Percentiles rank a stretch among this genome's conserved stretches.
Evolutionary conservation across 2,113 vertebrate species (phyloP).

Genomic region (Dromiciops gliroides): DNA sequence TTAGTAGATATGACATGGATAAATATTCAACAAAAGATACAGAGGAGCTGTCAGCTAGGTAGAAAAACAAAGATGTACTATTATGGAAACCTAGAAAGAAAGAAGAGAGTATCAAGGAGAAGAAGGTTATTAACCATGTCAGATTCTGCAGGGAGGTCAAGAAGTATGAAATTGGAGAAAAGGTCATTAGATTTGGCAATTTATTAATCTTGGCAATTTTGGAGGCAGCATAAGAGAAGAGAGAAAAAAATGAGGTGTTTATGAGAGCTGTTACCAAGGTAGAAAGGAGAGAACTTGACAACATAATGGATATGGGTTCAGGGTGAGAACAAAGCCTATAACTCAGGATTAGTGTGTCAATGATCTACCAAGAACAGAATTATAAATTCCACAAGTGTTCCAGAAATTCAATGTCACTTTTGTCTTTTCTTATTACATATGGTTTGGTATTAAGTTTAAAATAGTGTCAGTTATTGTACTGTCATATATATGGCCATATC

Average conservation of each 20-base stretch:
- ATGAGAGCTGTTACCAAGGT: not conserved
- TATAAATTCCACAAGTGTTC: no score
- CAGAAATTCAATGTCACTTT: no score
- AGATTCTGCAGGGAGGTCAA: not conserved
- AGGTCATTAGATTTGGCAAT: not conserved
- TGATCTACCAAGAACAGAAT: no score
- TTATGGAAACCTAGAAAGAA: not conserved
- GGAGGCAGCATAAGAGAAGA: not conserved
- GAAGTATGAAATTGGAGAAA: not conserved
- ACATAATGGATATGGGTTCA: no score
- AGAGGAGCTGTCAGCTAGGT: no score
- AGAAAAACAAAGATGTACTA: not conserved
- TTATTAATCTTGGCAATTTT: not conserved
- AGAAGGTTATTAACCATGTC: not conserved
- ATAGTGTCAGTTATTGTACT: no score
- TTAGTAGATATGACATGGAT: no score
- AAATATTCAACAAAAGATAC: no score
- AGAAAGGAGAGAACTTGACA: not conserved
- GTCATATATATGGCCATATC: no score
- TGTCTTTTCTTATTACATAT: no score
- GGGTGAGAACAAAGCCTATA: not conserved
- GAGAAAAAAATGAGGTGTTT: no score
- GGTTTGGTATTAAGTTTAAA: no score
- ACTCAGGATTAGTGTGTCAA: not conserved
- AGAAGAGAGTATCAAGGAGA: not conserved